Evolutionary conservation across 2,113 vertebrate genomes (phyloP).

Genomic region (Chloroceryle aenea): DNA sequence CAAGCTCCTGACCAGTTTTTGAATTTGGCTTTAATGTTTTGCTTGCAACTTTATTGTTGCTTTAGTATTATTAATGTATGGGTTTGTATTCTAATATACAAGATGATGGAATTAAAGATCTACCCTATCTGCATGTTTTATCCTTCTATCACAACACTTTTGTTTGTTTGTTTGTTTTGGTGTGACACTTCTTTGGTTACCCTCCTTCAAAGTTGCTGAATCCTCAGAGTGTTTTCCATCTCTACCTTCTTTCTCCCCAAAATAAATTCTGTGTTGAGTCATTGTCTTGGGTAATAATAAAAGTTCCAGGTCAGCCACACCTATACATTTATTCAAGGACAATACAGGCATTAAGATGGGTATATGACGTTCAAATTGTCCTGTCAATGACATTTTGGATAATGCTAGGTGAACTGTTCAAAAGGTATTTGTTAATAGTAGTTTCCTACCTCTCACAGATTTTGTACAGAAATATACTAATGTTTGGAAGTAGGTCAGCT

Average conservation of each 20-base stretch:
- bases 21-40: not conserved
- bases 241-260: not conserved
- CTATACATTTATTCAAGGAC: not conserved
- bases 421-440: not conserved
- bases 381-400: not conserved
- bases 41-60: not conserved
- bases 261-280: not conserved
- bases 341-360: not conserved
- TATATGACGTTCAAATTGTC: not conserved
- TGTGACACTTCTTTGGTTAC: accelerated
- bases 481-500: not conserved
- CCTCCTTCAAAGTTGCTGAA: not conserved
- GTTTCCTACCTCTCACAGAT: not conserved
- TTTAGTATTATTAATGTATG: not conserved
- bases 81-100: not conserved
- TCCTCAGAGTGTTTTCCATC: not conserved
- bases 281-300: not conserved
- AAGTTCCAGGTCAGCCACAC: not conserved
- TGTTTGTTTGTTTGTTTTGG: not conserved
- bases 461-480: not conserved
- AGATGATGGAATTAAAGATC: not conserved
- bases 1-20: not conserved
- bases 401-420: not conserved
- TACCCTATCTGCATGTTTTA: not conserved
- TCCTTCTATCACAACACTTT: not conserved